phyloP scores from a whole-genome alignment of 2,113 vertebrate species.

The Ochotona curzoniae region DNA sequence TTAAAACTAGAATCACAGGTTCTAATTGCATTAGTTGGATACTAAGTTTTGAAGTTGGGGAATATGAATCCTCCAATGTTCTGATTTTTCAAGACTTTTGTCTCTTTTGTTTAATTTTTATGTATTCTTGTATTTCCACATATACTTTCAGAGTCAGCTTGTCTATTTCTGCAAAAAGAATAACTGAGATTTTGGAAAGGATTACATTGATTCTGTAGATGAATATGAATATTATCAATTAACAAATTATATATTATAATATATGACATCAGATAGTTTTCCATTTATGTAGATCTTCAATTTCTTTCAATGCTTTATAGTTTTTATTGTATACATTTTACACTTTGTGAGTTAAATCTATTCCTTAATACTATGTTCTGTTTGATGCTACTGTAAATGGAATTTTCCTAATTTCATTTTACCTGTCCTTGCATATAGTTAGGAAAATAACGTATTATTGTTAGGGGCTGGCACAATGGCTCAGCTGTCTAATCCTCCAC shows the following conservation, averaged over 20 bases:
- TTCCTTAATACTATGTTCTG: background rate
- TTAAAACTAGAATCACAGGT: background rate
- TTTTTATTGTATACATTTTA: conserved; percentile 14
- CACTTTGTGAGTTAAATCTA: background rate
- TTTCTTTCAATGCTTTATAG: background rate
- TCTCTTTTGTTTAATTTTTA: background rate
- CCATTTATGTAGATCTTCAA: background rate
- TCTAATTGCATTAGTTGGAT: background rate
- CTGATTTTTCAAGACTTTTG: conserved; percentile 38
- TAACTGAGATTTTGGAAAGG: background rate
- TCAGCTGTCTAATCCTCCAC: too few relatives aligned
- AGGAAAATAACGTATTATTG: background rate
- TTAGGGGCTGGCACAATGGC: too few relatives aligned
- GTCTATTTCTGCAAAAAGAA: background rate
- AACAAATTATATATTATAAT: background rate
- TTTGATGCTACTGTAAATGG: background rate
- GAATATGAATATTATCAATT: background rate
- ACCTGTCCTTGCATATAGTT: background rate
- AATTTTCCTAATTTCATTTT: conserved; percentile 50
- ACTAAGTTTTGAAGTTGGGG: background rate
- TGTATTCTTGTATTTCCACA: conserved; percentile 22
- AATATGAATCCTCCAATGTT: background rate
- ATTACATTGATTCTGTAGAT: background rate
- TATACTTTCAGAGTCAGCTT: background rate
- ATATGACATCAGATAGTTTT: background rate